Conservation (phyloP, 2,888 invertebrate genomes). For the Drosophila neotestacea region DNA sequence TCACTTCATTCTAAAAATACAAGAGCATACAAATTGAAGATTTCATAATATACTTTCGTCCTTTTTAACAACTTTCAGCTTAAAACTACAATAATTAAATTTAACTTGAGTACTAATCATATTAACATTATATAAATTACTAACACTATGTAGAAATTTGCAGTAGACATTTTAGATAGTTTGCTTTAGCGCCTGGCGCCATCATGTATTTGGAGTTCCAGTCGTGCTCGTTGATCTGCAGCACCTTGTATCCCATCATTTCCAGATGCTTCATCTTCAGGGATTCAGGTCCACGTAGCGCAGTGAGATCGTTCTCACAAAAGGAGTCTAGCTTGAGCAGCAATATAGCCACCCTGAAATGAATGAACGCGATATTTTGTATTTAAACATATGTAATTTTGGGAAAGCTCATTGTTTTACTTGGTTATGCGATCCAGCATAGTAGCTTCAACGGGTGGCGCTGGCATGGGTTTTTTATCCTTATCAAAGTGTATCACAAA, state of each 20-base stretch:
- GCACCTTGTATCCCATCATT: slow-evolving; percentile 88
- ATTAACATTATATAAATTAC: not conserved
- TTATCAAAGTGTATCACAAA: slow-evolving; percentile 84
- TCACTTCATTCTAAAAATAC: not conserved
- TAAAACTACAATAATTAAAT: not conserved
- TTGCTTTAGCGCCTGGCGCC: slow-evolving; percentile 85
- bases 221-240: slow-evolving; percentile 86
- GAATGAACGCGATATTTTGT: too few relatives aligned
- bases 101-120: slow-evolving; percentile 11
- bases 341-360: slow-evolving; percentile 81
- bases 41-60: too few relatives aligned
- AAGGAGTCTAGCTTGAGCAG: slow-evolving; percentile 85
- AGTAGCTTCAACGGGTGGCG: slow-evolving; percentile 75
- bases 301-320: slow-evolving; percentile 85
- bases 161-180: slow-evolving; percentile 85
- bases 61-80: too few relatives aligned
- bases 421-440: slow-evolving; percentile 84
- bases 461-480: slow-evolving; percentile 71
- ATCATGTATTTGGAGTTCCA: slow-evolving; percentile 87
- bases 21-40: slow-evolving; percentile 8
- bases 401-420: slow-evolving; percentile 22
- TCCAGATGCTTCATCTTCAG: slow-evolving; percentile 87
- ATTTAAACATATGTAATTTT: not conserved
- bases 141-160: slow-evolving; percentile 67
- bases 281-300: slow-evolving; percentile 86